Evolutionary conservation across 1,140 invertebrate genomes (phyloP), one percentile per base, ranked within the genome.

Genomic region (Manduca sexta): DNA sequence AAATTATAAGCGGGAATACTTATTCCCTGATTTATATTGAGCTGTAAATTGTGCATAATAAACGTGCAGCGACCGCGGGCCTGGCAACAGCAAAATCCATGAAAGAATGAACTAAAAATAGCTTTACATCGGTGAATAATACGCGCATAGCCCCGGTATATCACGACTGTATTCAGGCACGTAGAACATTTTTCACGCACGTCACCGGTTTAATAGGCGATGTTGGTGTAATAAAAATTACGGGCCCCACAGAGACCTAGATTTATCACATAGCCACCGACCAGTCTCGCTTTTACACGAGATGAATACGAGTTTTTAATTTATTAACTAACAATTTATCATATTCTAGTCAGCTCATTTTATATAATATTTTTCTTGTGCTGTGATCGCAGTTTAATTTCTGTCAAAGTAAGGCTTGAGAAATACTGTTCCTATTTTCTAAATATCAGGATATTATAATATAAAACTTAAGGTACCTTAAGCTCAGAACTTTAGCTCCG

Each of bases 1-100:
- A 84, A 77, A 81, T 80, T 81, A 74, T 73, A 49, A 68, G 45
- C 53, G 45, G 54, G 65, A 72, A 78, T 74, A 77, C 60, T 82
- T 82, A 68, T 68, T 65, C 60, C 49, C 54, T 76, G 68, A 79
- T 78, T 74, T 78, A 80, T 78, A 71, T 66, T 58, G 53, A 67
- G 54, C 56, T 65, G 58, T 70, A 63, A 67, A 74, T 72, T 74
- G 49, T 50, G 15, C 11, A 35, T 34, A 39, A 11, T 16, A 34
- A 16, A 18, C 31, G 14, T 7, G 33, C 14, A 14, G n/a, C n/a
- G n/a, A 38, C 11, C 11, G 2, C 16, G 17, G n/a, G 12, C 3
- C 21, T 43, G 26, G 15, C 16, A 40, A 40, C 16, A 17, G 17
- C 15, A 18, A 18, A 16, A 40, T 17, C 16, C 17, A 18, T 40